Evolutionary conservation across 2,113 vertebrate species (phyloP).

Genomic region (Ia io): DNA sequence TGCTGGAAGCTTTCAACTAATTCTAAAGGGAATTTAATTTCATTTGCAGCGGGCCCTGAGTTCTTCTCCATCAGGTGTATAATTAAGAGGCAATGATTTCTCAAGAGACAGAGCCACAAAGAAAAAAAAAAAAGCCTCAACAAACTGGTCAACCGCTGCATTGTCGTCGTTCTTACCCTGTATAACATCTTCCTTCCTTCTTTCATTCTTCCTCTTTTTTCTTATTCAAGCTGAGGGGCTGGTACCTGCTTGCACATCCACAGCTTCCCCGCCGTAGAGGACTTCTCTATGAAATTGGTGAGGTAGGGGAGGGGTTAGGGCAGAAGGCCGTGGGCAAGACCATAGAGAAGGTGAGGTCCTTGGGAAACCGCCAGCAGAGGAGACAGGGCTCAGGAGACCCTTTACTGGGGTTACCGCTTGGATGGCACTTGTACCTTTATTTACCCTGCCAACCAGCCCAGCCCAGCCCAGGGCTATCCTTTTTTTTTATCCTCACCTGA

Average conservation of each 20-base stretch:
- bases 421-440: not conserved
- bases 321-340: not conserved
- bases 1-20: not conserved
- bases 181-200: not conserved
- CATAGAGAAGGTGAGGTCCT: not conserved
- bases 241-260: not conserved
- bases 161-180: not conserved
- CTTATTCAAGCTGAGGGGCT: not conserved
- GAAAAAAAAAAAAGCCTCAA: not conserved
- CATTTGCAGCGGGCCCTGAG: not conserved
- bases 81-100: not conserved
- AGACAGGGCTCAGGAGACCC: too few relatives aligned
- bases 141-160: not conserved
- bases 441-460: too few relatives aligned
- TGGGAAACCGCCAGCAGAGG: not conserved
- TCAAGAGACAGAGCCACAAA: not conserved
- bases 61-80: not conserved
- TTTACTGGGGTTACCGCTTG: not conserved
- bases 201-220: not conserved
- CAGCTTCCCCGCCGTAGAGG: fast-evolving
- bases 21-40: not conserved
- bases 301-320: not conserved
- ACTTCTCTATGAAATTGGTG: not conserved
- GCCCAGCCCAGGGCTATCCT: too few relatives aligned
- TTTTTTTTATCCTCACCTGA: too few relatives aligned